phyloP scores from a whole-genome alignment of 2,113 vertebrate species.

The Carettochelys insculpta region DNA sequence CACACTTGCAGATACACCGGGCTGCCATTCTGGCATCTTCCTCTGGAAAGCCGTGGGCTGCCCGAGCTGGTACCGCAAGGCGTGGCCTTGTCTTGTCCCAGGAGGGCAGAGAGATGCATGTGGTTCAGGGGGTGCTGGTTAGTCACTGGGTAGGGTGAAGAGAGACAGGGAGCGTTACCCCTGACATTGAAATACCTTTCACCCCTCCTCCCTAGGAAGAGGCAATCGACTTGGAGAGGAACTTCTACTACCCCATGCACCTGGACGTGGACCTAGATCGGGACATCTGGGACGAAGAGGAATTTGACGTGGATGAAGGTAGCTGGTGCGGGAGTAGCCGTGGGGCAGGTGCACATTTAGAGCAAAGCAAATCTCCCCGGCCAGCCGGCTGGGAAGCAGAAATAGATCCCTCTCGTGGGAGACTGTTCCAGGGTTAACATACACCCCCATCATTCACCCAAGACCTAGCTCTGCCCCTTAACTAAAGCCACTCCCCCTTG shows the following conservation, averaged over 20 bases:
- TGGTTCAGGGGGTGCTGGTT: not conserved
- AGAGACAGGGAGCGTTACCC: not conserved
- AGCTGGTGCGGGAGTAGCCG: not conserved
- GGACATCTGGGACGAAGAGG: conserved; percentile 79
- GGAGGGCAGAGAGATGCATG: not conserved
- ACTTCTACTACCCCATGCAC: conserved; percentile 82
- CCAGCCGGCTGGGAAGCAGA: not conserved
- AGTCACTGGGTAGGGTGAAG: accelerated
- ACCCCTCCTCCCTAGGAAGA: conserved; percentile 44
- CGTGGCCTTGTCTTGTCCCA: not conserved
- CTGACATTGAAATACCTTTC: not conserved
- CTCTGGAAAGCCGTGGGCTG: not conserved
- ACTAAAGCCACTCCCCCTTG: not conserved
- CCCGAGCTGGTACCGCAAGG: not conserved
- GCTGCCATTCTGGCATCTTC: not conserved
- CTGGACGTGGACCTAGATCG: conserved; percentile 82
- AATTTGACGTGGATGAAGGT: conserved; percentile 87
- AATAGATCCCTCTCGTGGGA: not conserved
- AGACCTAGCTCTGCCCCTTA: not conserved
- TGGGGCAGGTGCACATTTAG: not conserved
- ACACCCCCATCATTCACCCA: too few species aligned
- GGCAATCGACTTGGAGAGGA: conserved; percentile 82
- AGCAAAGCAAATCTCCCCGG: not conserved
- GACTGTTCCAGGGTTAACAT: not conserved
- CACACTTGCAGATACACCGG: not conserved